Evolutionary conservation across 2,113 vertebrate genomes (phyloP), one percentile per base, ranked within the genome.

Genomic region (Anhinga rufa): DNA sequence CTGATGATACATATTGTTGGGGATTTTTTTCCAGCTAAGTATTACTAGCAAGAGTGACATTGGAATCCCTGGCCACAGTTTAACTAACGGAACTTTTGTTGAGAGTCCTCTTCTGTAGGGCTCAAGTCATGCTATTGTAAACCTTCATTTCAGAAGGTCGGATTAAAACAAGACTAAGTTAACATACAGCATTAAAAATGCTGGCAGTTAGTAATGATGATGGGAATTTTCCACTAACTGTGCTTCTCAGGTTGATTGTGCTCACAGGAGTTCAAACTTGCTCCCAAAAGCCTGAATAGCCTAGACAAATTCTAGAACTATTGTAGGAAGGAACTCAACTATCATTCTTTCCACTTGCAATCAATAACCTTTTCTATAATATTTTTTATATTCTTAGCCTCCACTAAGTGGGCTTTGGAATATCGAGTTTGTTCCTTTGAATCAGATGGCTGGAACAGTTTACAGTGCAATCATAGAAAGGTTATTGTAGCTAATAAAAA

Each of bases 381-480:
- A 82, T 57, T 85, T 94, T 93, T 91, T 69, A 40, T 91, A 82
- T 90, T 91, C 84, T 93, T 88, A 88, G 62, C 44, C 54, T 83
- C 57, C 64, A 79, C 68, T 58, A 84, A 86, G 85, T 36, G 40
- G 71, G 78, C 66, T 93, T 94, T 90, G 57, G 82, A 79, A 87
- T 93, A 92, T 81, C 75, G 74, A 48, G 26, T 94, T 91, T 94
- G 84, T 97, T 94, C 93, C 88, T 86, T 96, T 91, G 76, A 92
- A 72, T 90, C 58, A 89, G 72, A 69, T 7, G 34, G 61, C 79
- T 92, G 92, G 91, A 96, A 92, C 88, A 96, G 92, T 93, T 96
- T 94, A 96, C 55, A 92, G 97, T 97, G 94, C 93, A 97, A 97
- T 96, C 89, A 66, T 62, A 62, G 78, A 70, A 80, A 84, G 75